phyloP scores from a whole-genome alignment of 2,888 invertebrate genomes.

The Perdita meconis region DNA sequence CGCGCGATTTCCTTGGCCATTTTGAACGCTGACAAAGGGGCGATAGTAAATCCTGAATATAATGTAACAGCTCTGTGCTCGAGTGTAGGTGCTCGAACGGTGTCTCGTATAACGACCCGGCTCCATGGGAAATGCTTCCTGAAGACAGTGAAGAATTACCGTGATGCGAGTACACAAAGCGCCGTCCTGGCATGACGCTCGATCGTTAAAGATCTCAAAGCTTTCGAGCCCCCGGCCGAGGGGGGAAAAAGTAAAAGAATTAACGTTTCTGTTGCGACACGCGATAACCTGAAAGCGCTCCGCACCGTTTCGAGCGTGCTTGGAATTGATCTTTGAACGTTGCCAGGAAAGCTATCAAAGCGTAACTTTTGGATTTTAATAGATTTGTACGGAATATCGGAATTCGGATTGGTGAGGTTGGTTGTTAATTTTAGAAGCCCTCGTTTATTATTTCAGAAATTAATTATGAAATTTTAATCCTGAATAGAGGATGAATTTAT shows the following conservation, averaged over 20 bases:
- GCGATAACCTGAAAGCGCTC: neutral
- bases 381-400: too few relatives aligned
- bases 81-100: conserved; percentile 41
- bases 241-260: neutral
- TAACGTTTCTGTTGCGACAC: neutral
- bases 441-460: too few relatives aligned
- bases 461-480: too few relatives aligned
- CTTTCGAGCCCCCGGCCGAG: neutral
- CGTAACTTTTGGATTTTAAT: too few relatives aligned
- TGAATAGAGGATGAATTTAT: too few relatives aligned
- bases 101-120: conserved; percentile 64
- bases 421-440: too few relatives aligned
- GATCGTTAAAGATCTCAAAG: conserved; percentile 45
- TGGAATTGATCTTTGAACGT: too few relatives aligned
- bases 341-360: too few relatives aligned
- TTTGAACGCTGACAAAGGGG: conserved; percentile 69
- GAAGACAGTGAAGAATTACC: conserved; percentile 70
- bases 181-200: conserved; percentile 11
- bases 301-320: neutral
- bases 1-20: conserved; percentile 45
- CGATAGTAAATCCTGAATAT: conserved; percentile 72
- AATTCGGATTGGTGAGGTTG: too few relatives aligned
- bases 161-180: conserved; percentile 47
- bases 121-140: conserved; percentile 53
- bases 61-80: conserved; percentile 63